Conservation (phyloP, 2,888 invertebrate species). For the Siphlonurus alternatus region DNA sequence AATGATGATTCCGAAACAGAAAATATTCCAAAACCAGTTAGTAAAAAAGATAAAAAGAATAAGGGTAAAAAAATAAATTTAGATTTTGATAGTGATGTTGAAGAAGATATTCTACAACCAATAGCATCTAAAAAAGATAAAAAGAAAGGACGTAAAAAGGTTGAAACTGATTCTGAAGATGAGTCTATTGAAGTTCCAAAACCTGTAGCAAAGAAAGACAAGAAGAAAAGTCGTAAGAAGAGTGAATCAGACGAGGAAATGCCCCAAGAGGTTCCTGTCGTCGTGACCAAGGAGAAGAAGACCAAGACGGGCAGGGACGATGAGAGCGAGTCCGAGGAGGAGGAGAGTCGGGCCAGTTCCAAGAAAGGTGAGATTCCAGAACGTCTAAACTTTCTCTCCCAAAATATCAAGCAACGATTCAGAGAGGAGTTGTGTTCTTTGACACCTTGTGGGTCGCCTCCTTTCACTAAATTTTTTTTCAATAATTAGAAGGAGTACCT, state of each 20-base stretch:
- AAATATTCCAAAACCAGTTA: constrained; percentile 17
- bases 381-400: constrained; percentile 11
- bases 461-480: too few species aligned
- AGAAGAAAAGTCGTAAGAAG: constrained; percentile 13
- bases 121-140: constrained; percentile 14
- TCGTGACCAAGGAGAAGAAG: constrained; percentile 11
- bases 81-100: not conserved
- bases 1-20: constrained; percentile 14
- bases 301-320: constrained; percentile 8
- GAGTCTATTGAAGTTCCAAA: constrained; percentile 17
- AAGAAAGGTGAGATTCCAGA: constrained; percentile 4
- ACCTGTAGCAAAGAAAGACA: constrained; percentile 12
- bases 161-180: constrained; percentile 20
- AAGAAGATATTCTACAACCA: not conserved
- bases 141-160: constrained; percentile 24
- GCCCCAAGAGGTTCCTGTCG: constrained; percentile 8
- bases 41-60: constrained; percentile 26
- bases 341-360: constrained; percentile 11
- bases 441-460: too few species aligned
- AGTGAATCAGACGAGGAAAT: constrained; percentile 9
- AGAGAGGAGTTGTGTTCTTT: too few species aligned
- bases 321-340: constrained; percentile 10
- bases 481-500: too few species aligned
- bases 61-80: constrained; percentile 18
- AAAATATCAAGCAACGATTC: constrained; percentile 14